Evolutionary conservation across 2,113 vertebrate species (phyloP), one percentile per base, ranked within the genome.

Genomic region (Eudyptes chrysolophus): DNA sequence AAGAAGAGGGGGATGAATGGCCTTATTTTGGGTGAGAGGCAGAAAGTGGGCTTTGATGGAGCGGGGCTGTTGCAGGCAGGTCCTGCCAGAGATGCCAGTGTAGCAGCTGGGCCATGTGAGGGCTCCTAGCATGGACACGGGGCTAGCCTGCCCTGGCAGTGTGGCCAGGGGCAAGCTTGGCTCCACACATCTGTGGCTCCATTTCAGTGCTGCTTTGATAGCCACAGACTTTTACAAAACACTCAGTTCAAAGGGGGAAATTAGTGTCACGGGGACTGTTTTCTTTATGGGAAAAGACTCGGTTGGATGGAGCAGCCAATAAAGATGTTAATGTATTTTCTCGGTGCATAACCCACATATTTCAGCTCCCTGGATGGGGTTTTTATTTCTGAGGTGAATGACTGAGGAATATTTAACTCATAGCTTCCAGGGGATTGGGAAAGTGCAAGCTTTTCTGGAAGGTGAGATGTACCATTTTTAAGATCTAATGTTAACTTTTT

Each of bases 221-320:
- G 96, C 91, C 86, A 82, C 48, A 93, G 92, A 89, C 78, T 96
- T 96, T 81, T 83, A 92, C 80, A 91, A 94, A 95, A 87, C 36
- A 91, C 75, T 98, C 96, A 88, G 93, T 88, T 97, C 51, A 80
- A 96, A 97, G 81, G 49, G 36, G 36, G 57, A 97, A 98, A 98
- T 98, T 97, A 97, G 61, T 98, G 95, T 96, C 97, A 98, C 3
- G 78, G 91, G 96, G 78, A 84, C 92, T 87, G 38, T 98, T 98
- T 97, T 95, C 97, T 98, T 98, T 88, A 95, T 87, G 91, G 93
- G 57, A 95, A 97, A 97, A 97, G 80, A 94, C 80, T 97, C 13
- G 52, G 85, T 97, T 97, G 96, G 77, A 88, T 97, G 54, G 89
- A 97, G 85, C 92, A 94, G 94, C 93, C 95, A 92, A 92, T 97